Base-by-base conservation (phyloP, 2,797 vertebrate species). In the Lates japonicus region DNA sequence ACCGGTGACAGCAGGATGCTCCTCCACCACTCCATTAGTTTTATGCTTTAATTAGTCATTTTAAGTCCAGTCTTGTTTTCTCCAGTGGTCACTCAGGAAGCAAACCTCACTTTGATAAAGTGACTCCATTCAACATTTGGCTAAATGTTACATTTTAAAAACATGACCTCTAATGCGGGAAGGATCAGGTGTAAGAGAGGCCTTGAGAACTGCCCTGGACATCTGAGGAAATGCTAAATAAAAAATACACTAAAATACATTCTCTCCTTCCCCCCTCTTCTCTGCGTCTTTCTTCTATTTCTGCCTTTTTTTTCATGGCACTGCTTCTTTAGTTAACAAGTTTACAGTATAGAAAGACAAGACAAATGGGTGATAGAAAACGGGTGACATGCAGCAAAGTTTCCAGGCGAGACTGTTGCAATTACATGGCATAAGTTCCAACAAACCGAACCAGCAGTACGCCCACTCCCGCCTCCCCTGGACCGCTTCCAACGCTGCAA, bases 1-100 rank as follows among this genome's bases (percentile, higher is more conserved):
- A 55, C 74, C 80, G 68, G 60, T 64, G 78, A 84, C 75, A 81
- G 78, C 85, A 81, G 87, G 85, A 86, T 66, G 80, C 83, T 72
- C 81, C 54, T 37, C 52, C 74, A 86, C 63, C 70, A 62, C 70
- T 81, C 81, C 82, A 75, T 91, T 87, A 90, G 80, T 49, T 70
- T 60, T 72, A 48, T 55, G 75, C 75, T 82, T 87, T 89, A 87
- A 92, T 88, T 86, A 78, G 73, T 83, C 63, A 80, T 81, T 89
- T 90, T 86, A 86, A 74, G 83, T 70, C 82, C 59, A 77, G 49
- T 63, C 33, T 37, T 51, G 55, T 80, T 87, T 87, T 80, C 87
- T 75, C 60, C 60, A 29, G 48, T 16, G 75, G 66, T 61, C 52
- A 13, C 74, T 78, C 74, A 84, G 81, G 81, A 82, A 87, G 78